These are phyloP conservation scores for Gastracanthus pulcherrimus DNA, from an alignment of 2,888 invertebrate genomes.

Conservation along the genomic window DNA sequence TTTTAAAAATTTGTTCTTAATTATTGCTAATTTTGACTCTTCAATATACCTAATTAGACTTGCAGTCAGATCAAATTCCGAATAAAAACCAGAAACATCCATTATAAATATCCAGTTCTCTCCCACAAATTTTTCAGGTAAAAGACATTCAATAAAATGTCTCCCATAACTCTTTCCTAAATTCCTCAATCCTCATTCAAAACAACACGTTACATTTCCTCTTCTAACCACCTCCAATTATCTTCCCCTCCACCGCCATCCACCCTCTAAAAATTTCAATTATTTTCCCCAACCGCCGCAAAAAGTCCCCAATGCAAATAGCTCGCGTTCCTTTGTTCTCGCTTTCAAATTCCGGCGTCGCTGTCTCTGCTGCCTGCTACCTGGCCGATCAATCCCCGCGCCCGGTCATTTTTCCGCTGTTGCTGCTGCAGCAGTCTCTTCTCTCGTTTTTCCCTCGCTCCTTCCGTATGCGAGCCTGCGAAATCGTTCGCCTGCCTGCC, in stretches of 20 bases:
- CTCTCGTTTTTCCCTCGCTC: neutral
- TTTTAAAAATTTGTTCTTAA: too few relatives aligned
- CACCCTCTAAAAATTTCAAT: neutral
- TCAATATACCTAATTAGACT: too few relatives aligned
- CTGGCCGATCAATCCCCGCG: too few relatives aligned
- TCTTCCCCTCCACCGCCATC: neutral
- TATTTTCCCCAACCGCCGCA: neutral
- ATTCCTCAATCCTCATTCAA: neutral
- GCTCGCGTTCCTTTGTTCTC: neutral
- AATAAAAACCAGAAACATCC: neutral
- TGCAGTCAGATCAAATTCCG: neutral
- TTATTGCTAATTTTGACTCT: too few relatives aligned
- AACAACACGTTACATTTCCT: neutral
- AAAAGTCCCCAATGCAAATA: neutral
- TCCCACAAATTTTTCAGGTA: too few relatives aligned
- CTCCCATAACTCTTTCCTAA: neutral
- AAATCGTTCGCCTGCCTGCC: neutral
- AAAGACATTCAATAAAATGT: neutral
- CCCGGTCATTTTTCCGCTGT: too few relatives aligned
- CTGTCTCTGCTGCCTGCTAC: too few relatives aligned
- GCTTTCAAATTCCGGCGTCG: too few relatives aligned
- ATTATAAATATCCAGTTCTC: neutral
- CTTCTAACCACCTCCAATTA: neutral
- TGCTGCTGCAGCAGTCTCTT: too few relatives aligned
- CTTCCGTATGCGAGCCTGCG: neutral